phyloP scores from a whole-genome alignment of 2,797 vertebrate genomes.

The Eulemur coronatus region DNA sequence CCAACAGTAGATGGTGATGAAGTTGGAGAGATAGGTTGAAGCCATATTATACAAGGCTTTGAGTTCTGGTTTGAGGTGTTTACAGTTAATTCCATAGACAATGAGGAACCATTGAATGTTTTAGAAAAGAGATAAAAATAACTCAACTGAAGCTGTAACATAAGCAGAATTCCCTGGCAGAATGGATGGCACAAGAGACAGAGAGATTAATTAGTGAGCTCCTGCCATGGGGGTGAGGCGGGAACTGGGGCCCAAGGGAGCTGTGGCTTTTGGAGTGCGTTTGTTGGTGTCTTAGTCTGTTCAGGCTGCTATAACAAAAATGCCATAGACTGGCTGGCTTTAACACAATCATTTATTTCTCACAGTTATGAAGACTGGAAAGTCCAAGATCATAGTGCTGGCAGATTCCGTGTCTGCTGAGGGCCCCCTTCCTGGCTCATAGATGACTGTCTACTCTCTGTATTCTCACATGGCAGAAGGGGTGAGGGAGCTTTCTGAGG shows the following conservation, averaged over 20 bases:
- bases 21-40: neutral
- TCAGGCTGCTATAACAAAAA: neutral
- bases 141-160: neutral
- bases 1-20: neutral
- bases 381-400: neutral
- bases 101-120: neutral
- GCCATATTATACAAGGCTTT: neutral
- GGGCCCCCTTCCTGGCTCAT: neutral
- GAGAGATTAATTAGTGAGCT: neutral
- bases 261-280: neutral
- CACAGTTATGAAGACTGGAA: too few relatives aligned
- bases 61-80: neutral
- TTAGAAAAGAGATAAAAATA: constrained; percentile 29
- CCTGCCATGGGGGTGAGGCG: neutral
- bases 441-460: neutral
- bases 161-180: neutral
- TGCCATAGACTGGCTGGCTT: neutral
- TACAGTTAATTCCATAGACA: neutral
- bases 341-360: neutral
- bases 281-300: neutral
- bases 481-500: neutral
- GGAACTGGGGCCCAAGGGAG: neutral
- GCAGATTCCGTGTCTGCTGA: neutral
- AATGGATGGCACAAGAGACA: neutral
- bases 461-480: neutral